Percentiles rank a stretch among this genome's conserved stretches.
These are phyloP conservation scores for Apantesis nais DNA, from an alignment of 2,888 invertebrate species.

Conservation along the genomic window DNA sequence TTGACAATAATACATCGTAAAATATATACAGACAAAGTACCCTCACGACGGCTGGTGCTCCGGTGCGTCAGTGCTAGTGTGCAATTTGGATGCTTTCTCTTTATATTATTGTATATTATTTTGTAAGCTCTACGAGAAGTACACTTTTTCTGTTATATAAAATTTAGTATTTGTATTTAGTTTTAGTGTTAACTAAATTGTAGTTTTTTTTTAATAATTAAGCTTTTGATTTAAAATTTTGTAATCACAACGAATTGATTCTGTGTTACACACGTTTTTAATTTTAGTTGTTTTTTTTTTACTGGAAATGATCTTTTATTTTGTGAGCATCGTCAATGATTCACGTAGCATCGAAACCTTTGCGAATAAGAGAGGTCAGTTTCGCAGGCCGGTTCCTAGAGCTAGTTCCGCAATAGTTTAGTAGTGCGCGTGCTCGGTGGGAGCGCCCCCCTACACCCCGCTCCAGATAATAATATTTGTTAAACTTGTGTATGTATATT, in stretches of 20 bases:
- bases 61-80: conserved; percentile 39
- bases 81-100: conserved; percentile 53
- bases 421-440: conserved; percentile 17
- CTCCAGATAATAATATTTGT: conserved; percentile 59
- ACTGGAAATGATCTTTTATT: conserved; percentile 1
- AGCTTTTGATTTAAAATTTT: conserved; percentile 37
- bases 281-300: not conserved
- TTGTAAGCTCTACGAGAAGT: conserved; percentile 44
- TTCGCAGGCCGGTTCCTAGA: conserved; percentile 5
- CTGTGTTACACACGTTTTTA: conserved; percentile 17
- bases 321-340: not conserved
- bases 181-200: conserved; percentile 48
- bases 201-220: conserved; percentile 39
- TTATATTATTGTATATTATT: conserved; percentile 46
- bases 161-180: conserved; percentile 44
- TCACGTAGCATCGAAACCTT: conserved; percentile 1
- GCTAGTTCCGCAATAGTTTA: not conserved
- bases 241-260: conserved; percentile 47
- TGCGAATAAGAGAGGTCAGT: not conserved
- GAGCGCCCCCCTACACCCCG: conserved; percentile 32
- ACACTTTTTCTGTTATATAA: conserved; percentile 45
- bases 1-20: conserved; percentile 30
- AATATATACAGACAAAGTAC: conserved; percentile 19
- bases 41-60: conserved; percentile 46
- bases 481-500: conserved; percentile 76